Base-by-base conservation (phyloP, 2,113 vertebrate genomes). In the Oryzias melastigma region DNA sequence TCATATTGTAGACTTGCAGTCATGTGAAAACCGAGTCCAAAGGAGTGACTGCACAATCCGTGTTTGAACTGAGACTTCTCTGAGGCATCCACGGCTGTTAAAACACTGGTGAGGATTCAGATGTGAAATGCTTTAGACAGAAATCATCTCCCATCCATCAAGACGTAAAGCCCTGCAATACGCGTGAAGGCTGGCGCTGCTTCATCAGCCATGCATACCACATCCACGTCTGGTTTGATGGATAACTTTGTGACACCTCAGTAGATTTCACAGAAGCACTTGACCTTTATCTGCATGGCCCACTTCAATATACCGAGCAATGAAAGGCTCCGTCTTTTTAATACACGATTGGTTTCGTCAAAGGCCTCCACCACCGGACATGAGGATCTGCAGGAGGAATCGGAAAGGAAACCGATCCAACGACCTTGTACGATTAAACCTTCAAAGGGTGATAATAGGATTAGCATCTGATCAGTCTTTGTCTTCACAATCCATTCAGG, bases 251-350 rank as follows among this genome's bases (percentile, higher is more conserved):
- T 74, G 71, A 66, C 78, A 81, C 67, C 71, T 80, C 65, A 60
- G 66, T 75, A 63, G 78, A 72, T 80, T 75, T 74, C 71, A 75
- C 27, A 42, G 68, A 79, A 56, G 68, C 77, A 65, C 78, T 86
- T 88, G 84, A 86, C 87, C 85, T 87, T 86, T 86, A 81, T 78
- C 58, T 48, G 77, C 78, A 73, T 1, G 17, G 51, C 71, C 56
- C 64, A 68, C 67, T 86, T 77, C 78, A 83, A 78, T 85, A 83
- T 77, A 77, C 70, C 64, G 65, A 70, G 66, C 72, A 67, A 57
- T 62, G 69, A 81, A 69, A 59, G 69, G 62, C 64, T 73, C 25
- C 52, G 60, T 86, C 73, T 81, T 68, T 85, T 85, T 78, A 74
- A 78, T 65, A 70, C 66, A 75, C 70, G 68, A 81, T 69, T 71